Percentiles rank a stretch among this genome's conserved stretches.
These are phyloP conservation scores for Chaetogeoica ovagalla DNA, from an alignment of 2,888 invertebrate genomes.

Conservation along the genomic window DNA sequence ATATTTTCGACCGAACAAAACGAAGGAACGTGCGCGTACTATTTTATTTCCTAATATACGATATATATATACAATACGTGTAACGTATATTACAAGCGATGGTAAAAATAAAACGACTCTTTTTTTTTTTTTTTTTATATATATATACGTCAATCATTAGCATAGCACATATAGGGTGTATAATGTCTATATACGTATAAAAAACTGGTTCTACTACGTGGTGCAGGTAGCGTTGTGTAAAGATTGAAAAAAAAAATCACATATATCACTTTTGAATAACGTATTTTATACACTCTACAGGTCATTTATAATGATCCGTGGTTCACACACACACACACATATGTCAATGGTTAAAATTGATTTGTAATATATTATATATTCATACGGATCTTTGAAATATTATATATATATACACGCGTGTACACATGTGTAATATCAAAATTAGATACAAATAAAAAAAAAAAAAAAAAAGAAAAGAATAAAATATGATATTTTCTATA, in stretches of 20 bases:
- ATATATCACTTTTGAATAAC: conserved; percentile 18
- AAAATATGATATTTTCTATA: conserved; percentile 27
- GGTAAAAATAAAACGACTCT: conserved; percentile 16
- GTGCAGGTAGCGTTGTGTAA: background rate
- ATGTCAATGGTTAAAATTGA: conserved; percentile 36
- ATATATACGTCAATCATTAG: conserved; percentile 31
- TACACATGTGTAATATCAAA: conserved; percentile 1
- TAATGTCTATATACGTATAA: background rate
- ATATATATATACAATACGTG: background rate
- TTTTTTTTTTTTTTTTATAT: conserved; percentile 2
- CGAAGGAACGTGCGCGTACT: background rate
- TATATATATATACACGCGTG: background rate
- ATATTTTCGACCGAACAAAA: conserved; percentile 1
- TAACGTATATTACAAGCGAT: background rate
- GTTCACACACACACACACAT: no score
- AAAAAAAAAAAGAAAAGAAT: conserved; percentile 2
- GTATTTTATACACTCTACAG: conserved; percentile 28
- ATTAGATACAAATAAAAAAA: conserved; percentile 7
- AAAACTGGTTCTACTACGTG: background rate
- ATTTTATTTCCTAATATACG: background rate
- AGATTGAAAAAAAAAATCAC: background rate
- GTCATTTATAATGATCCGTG: conserved; percentile 34
- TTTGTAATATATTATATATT: background rate
- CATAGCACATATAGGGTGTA: background rate
- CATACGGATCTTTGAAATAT: conserved; percentile 9